phyloP scores from a whole-genome alignment of 2,888 invertebrate species.

The Gortyna flavago region DNA sequence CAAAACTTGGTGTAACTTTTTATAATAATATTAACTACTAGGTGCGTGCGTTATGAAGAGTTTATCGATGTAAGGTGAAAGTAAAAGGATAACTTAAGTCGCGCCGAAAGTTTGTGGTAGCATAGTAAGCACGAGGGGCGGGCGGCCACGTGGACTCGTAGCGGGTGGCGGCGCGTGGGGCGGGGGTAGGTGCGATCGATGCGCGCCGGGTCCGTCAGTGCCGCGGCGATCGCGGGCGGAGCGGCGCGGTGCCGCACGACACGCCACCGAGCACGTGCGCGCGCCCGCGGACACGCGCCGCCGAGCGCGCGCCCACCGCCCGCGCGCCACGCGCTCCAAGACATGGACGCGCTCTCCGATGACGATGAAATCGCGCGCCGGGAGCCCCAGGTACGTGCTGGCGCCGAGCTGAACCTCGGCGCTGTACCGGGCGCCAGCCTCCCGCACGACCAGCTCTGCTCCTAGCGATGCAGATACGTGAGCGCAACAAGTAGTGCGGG shows the following conservation, averaged over 20 bases:
- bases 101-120: slow-evolving; percentile 53
- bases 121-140: slow-evolving; percentile 70
- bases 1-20: slow-evolving; percentile 23
- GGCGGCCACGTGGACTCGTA: slow-evolving; percentile 76
- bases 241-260: slow-evolving; percentile 86
- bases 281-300: slow-evolving; percentile 85
- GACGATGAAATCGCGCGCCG: slow-evolving; percentile 88
- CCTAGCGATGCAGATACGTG: slow-evolving; percentile 52
- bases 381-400: slow-evolving; percentile 84
- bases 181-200: slow-evolving; percentile 81
- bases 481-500: slow-evolving; percentile 84
- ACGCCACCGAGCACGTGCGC: slow-evolving; percentile 83
- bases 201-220: slow-evolving; percentile 82
- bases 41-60: slow-evolving; percentile 3
- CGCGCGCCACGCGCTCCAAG: slow-evolving; percentile 73
- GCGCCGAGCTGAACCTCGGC: slow-evolving; percentile 50
- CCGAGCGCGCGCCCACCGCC: slow-evolving; percentile 80
- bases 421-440: slow-evolving; percentile 49
- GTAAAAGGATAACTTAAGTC: slow-evolving; percentile 30
- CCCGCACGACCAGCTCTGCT: slow-evolving; percentile 68
- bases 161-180: slow-evolving; percentile 71
- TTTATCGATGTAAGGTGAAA: slow-evolving; percentile 24
- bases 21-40: slow-evolving; percentile 14
- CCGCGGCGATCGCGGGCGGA: slow-evolving; percentile 87
- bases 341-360: slow-evolving; percentile 89